phyloP scores from a whole-genome alignment of 2,113 vertebrate species.

The Sprattus sprattus region DNA sequence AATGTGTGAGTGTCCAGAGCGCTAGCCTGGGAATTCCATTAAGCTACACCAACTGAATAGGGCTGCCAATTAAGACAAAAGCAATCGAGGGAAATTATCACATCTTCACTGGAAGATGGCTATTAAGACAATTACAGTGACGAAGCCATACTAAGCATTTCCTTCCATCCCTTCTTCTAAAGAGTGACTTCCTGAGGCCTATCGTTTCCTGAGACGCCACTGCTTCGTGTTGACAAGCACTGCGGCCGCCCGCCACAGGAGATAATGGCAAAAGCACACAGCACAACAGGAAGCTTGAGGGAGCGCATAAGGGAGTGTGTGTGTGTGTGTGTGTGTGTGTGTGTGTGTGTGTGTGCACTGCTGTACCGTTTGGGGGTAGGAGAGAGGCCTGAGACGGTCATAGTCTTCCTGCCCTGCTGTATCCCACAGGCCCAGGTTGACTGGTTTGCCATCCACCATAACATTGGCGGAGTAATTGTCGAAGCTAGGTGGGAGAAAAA shows the following conservation, averaged over 20 bases:
- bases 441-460: conserved; percentile 61
- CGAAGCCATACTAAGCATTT: neutral
- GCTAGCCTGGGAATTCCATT: neutral
- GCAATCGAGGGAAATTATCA: neutral
- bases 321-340: neutral
- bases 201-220: conserved; percentile 1
- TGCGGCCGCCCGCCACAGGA: too few species aligned
- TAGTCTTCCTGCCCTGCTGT: conserved; percentile 62
- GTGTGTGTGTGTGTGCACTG: neutral
- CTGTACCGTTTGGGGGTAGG: conserved; percentile 58
- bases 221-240: neutral
- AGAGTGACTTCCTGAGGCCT: neutral
- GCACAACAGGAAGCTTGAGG: conserved; percentile 34
- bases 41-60: neutral
- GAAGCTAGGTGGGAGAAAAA: conserved; percentile 34
- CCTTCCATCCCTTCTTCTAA: neutral
- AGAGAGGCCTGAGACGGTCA: conserved; percentile 61
- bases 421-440: conserved; percentile 62
- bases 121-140: neutral
- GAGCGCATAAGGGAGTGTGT: conserved; percentile 75
- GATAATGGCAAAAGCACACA: conserved; percentile 30
- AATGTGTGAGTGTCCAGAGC: neutral
- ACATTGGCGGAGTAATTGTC: conserved; percentile 61
- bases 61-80: neutral
- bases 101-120: neutral